Percentiles rank a stretch among this genome's conserved stretches.
These are phyloP conservation scores for Ciconia maguari DNA, from an alignment of 2,113 vertebrate species.

Conservation along the genomic window DNA sequence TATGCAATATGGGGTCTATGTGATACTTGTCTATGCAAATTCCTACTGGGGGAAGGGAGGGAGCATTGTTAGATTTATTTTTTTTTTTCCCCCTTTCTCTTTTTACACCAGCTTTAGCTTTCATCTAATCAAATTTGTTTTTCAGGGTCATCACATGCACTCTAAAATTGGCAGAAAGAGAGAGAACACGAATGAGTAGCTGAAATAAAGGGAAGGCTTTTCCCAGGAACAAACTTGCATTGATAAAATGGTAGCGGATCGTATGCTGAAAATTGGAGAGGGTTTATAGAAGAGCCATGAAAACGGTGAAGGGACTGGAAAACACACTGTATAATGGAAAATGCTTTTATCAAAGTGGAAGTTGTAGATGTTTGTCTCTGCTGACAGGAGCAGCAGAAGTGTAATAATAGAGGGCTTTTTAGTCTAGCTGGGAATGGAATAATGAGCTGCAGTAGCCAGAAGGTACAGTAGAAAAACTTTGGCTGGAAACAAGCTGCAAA, in stretches of 20 bases:
- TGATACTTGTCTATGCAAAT: background rate
- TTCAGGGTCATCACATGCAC: slow-evolving; percentile 28
- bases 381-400: slow-evolving; percentile 54
- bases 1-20: background rate
- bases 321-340: slow-evolving; percentile 1
- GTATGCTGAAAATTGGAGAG: slow-evolving; percentile 41
- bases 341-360: slow-evolving; percentile 30
- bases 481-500: slow-evolving; percentile 24
- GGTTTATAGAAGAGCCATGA: slow-evolving; percentile 27
- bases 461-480: slow-evolving; percentile 5
- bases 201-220: slow-evolving; percentile 54
- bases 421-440: background rate
- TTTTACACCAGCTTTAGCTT: background rate
- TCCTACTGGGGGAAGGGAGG: background rate
- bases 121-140: slow-evolving; percentile 24
- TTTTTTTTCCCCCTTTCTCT: no score
- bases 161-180: slow-evolving; percentile 44
- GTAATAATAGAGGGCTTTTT: slow-evolving; percentile 49
- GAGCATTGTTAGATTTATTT: background rate
- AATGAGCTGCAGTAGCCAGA: slow-evolving; percentile 46
- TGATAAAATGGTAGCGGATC: background rate
- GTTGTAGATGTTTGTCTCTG: slow-evolving; percentile 47
- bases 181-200: slow-evolving; percentile 10
- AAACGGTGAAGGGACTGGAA: slow-evolving; percentile 30
- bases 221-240: slow-evolving; percentile 11